phyloP scores from a whole-genome alignment of 2,797 vertebrate genomes.

The Philypnodon macrostomus region DNA sequence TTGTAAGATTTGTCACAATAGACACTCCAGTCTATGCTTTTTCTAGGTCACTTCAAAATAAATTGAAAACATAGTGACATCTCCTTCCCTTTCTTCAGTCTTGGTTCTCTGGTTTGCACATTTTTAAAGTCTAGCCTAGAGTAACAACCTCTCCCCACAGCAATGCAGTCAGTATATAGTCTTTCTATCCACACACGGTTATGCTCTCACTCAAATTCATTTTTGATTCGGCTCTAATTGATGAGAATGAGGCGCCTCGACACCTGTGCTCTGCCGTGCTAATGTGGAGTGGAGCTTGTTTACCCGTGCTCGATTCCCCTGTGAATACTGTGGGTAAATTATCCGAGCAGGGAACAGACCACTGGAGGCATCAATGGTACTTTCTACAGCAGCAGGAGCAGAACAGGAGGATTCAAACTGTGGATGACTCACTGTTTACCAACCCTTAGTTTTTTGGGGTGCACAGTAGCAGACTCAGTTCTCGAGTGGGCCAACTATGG shows the following conservation, averaged over 20 bases:
- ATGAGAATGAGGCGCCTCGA: conserved; percentile 31
- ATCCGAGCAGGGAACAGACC: conserved; percentile 46
- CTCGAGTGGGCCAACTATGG: no score
- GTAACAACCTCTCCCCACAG: not conserved
- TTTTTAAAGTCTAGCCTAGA: no score
- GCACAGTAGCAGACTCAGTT: no score
- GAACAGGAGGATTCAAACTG: conserved; percentile 42
- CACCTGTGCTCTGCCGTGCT: conserved; percentile 49
- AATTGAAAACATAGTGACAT: no score
- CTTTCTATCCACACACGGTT: not conserved
- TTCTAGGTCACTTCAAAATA: no score
- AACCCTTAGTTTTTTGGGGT: no score
- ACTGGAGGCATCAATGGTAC: no score
- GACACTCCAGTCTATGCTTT: no score
- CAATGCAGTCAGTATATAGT: not conserved
- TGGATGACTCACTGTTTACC: no score
- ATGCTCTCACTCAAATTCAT: conserved; percentile 15
- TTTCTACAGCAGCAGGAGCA: conserved; percentile 31
- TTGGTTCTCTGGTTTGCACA: no score
- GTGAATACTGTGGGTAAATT: conserved; percentile 51
- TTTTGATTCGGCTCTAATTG: conserved; percentile 42
- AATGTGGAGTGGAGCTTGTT: conserved; percentile 55
- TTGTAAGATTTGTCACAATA: no score
- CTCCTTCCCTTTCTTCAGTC: no score
- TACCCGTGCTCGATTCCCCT: conserved; percentile 60